Base-by-base conservation (phyloP, 2,888 invertebrate species). In the Listrodromus nycthemerus region DNA sequence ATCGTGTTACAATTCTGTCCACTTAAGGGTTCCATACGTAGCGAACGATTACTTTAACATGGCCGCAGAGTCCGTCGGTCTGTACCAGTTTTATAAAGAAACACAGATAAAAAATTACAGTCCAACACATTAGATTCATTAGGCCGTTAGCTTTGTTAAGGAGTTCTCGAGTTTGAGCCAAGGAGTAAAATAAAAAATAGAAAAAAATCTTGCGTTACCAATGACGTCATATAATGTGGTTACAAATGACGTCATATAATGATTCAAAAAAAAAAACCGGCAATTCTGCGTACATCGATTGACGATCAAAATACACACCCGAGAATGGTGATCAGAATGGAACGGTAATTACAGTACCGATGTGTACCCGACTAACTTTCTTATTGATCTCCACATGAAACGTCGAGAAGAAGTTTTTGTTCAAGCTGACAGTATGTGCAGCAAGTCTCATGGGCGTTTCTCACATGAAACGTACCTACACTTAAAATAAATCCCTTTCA, bases 401-500 rank as follows among this genome's bases (percentile, higher is more conserved):
- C 16, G 21, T 63, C 16, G 50, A 69, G 19, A 19, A 4, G 19
- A 76, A n/a, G 41, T 50, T 52, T 52, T 3, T 27, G 24, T 13
- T 0, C 37, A 55, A 41, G 33, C 50, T 52, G 37, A 27, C 55
- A 13, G 4, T 30, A 50, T 52, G 73, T 61, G 16, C 45, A 48
- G 61, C 50, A 41, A 63, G 75, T 80, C 52, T 61, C 41, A 61
- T 21, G 67, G 37, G 16, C 61, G 33, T 73, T 73, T 7, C 13
- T 16, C 33, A 21, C 8, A 37, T 21, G 37, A 69, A 16, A 33
- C 7, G 63, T 55, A 45, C 41, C 16, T 45, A 65, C 45, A 48
- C 33, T 70, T 76, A 58, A 13, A 65, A 71, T 66, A 55, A 71
- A 71, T 71, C 55, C 71, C 71, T 55, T 66, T 21, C 27, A 21